Evolutionary conservation across 2,888 invertebrate genomes (phyloP), one percentile per base, ranked within the genome.

Genomic region (Notocelia uddmanniana): DNA sequence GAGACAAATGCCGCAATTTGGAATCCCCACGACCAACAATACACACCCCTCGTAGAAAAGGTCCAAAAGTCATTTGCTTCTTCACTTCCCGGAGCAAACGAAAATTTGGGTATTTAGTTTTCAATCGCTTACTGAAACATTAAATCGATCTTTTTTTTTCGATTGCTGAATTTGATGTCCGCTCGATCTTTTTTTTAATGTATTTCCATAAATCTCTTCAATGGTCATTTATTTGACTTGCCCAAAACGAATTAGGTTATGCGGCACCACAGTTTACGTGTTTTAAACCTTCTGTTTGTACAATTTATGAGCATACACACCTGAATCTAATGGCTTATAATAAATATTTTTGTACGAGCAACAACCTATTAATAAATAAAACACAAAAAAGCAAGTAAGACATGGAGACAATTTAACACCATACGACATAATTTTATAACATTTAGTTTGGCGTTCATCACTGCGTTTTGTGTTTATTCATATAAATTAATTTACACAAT

Each of bases 271-370:
- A 41, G 71, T 67, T 50, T 57, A 72, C 72, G 68, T 67, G 60
- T 68, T 68, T 68, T 62, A 62, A 66, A 71, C 71, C 31, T 48
- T 54, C 34, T 55, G 52, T 67, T 54, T 6, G 55, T 1, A 34
- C 19, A 66, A 72, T 72, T 68, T 72, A 72, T 68, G 67, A 31
- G 55, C 55, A 60, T 41, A 45, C 69, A 69, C 71, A 71, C 71
- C 71, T 71, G 71, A 37, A 54, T 67, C 54, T 54, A 66, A 71
- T 67, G 45, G 71, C 71, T 59, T 52, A 45, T 59, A 41, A 45
- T 59, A 41, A 71, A 67, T 34, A 37, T 60, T 59, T 50, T 66
- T 26, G 19, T 48, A 21, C 34, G 41, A 26, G 50, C 50, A 21
- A 19, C 21, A 23, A n/a, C 37, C 54, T 52, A 31, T 67, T 31